Conservation (phyloP, 2,888 invertebrate genomes). For the Geotrupes spiniger region DNA sequence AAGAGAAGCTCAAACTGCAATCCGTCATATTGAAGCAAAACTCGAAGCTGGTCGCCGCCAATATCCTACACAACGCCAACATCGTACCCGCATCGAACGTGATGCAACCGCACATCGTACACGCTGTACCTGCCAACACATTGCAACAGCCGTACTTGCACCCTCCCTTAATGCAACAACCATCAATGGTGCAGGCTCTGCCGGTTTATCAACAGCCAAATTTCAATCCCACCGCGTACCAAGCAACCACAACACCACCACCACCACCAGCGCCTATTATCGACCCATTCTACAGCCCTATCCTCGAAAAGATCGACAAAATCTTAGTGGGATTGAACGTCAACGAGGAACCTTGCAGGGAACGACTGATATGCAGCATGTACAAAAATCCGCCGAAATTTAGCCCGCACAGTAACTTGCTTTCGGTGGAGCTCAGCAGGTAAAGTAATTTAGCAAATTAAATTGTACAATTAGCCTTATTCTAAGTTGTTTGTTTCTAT, state of each 20-base stretch:
- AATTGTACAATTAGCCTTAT: no score
- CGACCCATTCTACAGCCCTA: slow-evolving; percentile 72
- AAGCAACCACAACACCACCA: slow-evolving; percentile 14
- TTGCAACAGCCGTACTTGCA: slow-evolving; percentile 9
- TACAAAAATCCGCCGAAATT: slow-evolving; percentile 80
- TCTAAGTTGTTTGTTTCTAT: no score
- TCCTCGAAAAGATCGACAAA: slow-evolving; percentile 74
- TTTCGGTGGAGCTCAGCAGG: slow-evolving; percentile 87
- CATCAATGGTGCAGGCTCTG: slow-evolving; percentile 16
- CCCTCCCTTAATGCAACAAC: slow-evolving; percentile 6
- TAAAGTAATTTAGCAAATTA: slow-evolving; percentile 50
- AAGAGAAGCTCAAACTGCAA: slow-evolving; percentile 47
- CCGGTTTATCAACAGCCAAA: slow-evolving; percentile 23
- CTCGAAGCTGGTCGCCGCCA: slow-evolving; percentile 25
- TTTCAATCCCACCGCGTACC: slow-evolving; percentile 16
- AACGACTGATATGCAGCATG: slow-evolving; percentile 78
- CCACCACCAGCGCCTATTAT: slow-evolving; percentile 34
- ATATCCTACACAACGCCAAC: slow-evolving; percentile 16
- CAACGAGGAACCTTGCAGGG: slow-evolving; percentile 68
- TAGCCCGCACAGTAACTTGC: slow-evolving; percentile 82
- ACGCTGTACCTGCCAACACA: slow-evolving; percentile 9
- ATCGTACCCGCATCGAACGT: slow-evolving; percentile 15
- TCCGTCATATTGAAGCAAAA: slow-evolving; percentile 35
- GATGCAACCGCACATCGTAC: slow-evolving; percentile 16
- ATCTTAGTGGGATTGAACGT: slow-evolving; percentile 71